These are phyloP conservation scores for Euclidia mi DNA, from an alignment of 2,888 invertebrate species.

Conservation along the genomic window DNA sequence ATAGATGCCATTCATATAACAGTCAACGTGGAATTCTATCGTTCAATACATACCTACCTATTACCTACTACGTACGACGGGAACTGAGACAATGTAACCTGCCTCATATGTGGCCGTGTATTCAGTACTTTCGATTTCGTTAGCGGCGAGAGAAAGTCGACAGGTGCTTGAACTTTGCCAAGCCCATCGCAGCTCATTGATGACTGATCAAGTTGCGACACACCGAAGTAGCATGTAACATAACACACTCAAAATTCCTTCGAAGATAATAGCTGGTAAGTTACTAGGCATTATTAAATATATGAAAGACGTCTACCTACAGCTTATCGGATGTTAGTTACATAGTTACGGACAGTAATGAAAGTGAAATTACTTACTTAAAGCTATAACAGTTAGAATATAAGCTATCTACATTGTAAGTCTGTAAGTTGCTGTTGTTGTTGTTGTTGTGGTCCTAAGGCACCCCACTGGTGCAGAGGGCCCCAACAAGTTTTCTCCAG, in stretches of 20 bases:
- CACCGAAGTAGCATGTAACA: neutral
- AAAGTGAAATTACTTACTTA: no score
- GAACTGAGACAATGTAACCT: conserved; percentile 30
- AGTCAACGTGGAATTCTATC: conserved; percentile 7
- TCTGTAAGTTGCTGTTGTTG: no score
- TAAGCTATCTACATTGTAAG: no score
- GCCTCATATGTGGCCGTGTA: conserved; percentile 31
- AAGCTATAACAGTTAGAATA: no score
- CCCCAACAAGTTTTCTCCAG: no score
- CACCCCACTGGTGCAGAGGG: no score
- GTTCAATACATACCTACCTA: conserved; percentile 13
- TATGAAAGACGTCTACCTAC: neutral
- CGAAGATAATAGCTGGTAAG: neutral
- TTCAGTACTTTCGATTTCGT: conserved; percentile 53
- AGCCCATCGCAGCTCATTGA: conserved; percentile 47
- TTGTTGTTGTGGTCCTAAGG: no score
- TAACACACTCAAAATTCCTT: neutral
- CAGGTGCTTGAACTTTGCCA: conserved; percentile 52
- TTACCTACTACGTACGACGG: no score
- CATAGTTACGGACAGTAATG: no score
- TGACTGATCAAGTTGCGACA: conserved; percentile 37
- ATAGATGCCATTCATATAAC: conserved; percentile 2
- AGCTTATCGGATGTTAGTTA: no score
- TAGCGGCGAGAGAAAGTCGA: conserved; percentile 53
- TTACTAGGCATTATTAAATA: neutral